These are phyloP conservation scores for Strigops habroptila DNA, from an alignment of 2,113 vertebrate species.

Conservation along the genomic window DNA sequence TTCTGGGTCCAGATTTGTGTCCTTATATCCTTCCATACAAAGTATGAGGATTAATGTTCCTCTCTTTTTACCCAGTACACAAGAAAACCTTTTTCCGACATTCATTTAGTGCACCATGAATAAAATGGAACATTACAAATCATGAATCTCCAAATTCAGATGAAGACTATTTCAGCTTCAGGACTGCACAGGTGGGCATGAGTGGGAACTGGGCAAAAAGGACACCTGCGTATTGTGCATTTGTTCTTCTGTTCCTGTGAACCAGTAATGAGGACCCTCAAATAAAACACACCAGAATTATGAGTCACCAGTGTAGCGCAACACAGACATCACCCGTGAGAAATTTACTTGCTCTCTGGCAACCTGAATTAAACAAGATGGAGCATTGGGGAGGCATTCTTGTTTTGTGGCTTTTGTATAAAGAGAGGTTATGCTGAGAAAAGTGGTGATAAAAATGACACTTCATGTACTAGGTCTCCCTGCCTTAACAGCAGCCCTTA, in stretches of 20 bases:
- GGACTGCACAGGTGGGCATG: neutral
- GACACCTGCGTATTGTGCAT: neutral
- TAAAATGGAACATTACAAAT: neutral
- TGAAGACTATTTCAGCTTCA: neutral
- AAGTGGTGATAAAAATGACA: slow-evolving; percentile 31
- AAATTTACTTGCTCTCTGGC: neutral
- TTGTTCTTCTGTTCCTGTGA: neutral
- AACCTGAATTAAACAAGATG: slow-evolving; percentile 18
- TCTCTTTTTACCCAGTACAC: neutral
- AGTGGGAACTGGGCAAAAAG: neutral
- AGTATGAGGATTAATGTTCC: fast-evolving
- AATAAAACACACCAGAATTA: neutral
- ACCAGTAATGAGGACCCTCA: neutral
- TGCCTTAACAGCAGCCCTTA: neutral
- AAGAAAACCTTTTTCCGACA: neutral
- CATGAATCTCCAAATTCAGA: neutral
- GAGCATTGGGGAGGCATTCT: neutral
- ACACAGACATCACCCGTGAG: neutral
- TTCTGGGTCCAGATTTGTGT: neutral
- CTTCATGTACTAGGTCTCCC: neutral
- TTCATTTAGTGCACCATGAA: neutral
- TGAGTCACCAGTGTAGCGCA: neutral
- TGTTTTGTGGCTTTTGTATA: slow-evolving; percentile 28
- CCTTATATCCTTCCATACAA: neutral
- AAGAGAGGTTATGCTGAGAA: slow-evolving; percentile 3